phyloP scores from a whole-genome alignment of 2,113 vertebrate genomes.

The Anhinga rufa region DNA sequence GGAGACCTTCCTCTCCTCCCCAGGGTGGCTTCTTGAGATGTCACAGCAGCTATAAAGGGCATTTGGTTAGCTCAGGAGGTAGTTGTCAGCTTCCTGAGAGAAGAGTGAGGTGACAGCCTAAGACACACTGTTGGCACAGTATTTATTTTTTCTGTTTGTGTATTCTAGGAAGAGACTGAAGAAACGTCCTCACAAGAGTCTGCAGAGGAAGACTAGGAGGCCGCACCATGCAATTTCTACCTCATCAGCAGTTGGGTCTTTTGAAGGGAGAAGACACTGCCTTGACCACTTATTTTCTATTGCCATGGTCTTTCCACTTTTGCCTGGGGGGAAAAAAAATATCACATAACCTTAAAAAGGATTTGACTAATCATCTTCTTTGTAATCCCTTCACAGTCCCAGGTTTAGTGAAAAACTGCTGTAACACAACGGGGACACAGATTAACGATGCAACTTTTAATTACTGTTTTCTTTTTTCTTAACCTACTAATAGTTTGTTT shows the following conservation, averaged over 20 bases:
- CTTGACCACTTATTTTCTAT: conserved; percentile 89
- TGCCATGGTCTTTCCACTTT: conserved; percentile 79
- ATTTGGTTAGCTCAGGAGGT: neutral
- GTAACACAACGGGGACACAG: conserved; percentile 82
- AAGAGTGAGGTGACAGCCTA: neutral
- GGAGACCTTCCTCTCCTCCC: neutral
- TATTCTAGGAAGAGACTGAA: conserved; percentile 84
- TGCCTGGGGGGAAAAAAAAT: conserved; percentile 45
- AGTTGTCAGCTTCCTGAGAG: neutral
- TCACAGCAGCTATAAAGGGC: neutral
- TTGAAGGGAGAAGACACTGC: conserved; percentile 90
- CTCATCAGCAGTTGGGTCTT: conserved; percentile 95
- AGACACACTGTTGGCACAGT: neutral
- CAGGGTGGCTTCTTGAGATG: neutral
- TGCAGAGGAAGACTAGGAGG: conserved; percentile 86
- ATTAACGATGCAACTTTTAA: conserved; percentile 78
- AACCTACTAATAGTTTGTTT: conserved; percentile 80
- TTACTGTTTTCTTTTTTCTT: conserved; percentile 76
- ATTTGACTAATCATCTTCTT: conserved; percentile 77
- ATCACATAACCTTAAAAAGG: conserved; percentile 76
- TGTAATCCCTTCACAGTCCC: conserved; percentile 81
- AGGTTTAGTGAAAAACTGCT: conserved; percentile 85
- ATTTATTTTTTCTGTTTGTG: conserved; percentile 33
- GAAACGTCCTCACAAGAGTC: conserved; percentile 86
- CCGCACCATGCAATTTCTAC: conserved; percentile 84